These are phyloP conservation scores for Phytoseiulus persimilis DNA, from an alignment of 2,888 invertebrate genomes.

Conservation along the genomic window DNA sequence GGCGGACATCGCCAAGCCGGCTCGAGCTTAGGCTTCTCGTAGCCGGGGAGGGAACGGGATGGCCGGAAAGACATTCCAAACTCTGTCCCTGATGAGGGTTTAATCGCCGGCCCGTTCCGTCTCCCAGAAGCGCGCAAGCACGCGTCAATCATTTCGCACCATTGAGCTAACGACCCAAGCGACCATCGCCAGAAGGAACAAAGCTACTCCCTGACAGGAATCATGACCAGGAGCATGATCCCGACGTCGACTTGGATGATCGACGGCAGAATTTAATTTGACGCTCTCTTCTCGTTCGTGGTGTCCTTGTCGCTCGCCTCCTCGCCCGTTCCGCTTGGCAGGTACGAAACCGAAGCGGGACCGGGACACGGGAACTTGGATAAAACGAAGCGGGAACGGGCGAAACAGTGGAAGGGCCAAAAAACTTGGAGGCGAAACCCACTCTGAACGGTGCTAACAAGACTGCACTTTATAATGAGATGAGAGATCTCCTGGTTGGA, in stretches of 20 bases:
- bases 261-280: not conserved
- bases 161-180: not conserved
- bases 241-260: not conserved
- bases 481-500: not conserved
- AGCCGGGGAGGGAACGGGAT: not conserved
- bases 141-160: not conserved
- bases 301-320: not conserved
- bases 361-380: not conserved
- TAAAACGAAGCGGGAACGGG: not conserved
- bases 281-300: not conserved
- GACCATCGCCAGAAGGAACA: not conserved
- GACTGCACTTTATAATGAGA: not conserved
- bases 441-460: no score
- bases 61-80: slow-evolving; percentile 17
- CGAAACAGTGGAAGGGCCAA: not conserved
- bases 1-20: not conserved
- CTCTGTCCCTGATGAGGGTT: slow-evolving; percentile 33
- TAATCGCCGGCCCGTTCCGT: slow-evolving; percentile 15
- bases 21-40: not conserved
- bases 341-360: not conserved
- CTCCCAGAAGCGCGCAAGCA: not conserved
- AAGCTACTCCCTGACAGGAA: not conserved
- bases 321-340: not conserved
- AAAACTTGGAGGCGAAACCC: not conserved
- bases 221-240: not conserved